Evolutionary conservation across 1,140 invertebrate species (phyloP).

Genomic region (Nixonia krombeini): DNA sequence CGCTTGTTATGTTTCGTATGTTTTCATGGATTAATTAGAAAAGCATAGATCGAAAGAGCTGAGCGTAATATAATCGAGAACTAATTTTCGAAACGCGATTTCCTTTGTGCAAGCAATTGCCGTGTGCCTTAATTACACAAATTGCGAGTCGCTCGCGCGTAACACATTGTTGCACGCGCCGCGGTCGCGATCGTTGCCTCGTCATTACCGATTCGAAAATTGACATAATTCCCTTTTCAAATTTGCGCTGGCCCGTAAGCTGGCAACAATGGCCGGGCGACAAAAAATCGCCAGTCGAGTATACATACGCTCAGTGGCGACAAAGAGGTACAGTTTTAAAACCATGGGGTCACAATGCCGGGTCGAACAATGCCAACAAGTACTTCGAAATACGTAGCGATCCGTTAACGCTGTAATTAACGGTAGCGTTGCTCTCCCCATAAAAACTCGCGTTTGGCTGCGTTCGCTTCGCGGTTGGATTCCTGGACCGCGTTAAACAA

Average conservation of each 20-base stretch:
- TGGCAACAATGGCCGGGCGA: constrained; percentile 14
- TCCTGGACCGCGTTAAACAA: too few relatives aligned
- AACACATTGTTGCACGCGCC: constrained; percentile 27
- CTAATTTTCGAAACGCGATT: constrained; percentile 35
- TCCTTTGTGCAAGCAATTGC: constrained; percentile 31
- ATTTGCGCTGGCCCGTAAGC: constrained; percentile 21
- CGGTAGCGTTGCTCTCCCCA: constrained; percentile 14
- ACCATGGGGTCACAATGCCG: constrained; percentile 32
- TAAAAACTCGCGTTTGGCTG: constrained; percentile 14
- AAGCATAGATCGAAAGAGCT: too few relatives aligned
- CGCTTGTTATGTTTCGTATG: too few relatives aligned
- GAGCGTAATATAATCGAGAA: constrained; percentile 32
- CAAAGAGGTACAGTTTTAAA: constrained; percentile 33
- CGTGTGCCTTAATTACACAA: constrained; percentile 36
- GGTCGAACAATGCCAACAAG: constrained; percentile 31
- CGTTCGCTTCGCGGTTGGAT: too few relatives aligned
- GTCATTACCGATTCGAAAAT: constrained; percentile 44
- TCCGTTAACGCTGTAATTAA: constrained; percentile 35
- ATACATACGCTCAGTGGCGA: constrained; percentile 15
- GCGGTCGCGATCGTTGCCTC: constrained; percentile 37
- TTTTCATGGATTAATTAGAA: too few relatives aligned
- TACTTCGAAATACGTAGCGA: constrained; percentile 40
- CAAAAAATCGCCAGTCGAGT: constrained; percentile 29
- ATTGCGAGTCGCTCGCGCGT: constrained; percentile 15
- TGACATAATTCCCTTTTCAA: constrained; percentile 37